Evolutionary conservation across 2,113 vertebrate genomes (phyloP), one percentile per base, ranked within the genome.

Genomic region (Prunella himalayana): DNA sequence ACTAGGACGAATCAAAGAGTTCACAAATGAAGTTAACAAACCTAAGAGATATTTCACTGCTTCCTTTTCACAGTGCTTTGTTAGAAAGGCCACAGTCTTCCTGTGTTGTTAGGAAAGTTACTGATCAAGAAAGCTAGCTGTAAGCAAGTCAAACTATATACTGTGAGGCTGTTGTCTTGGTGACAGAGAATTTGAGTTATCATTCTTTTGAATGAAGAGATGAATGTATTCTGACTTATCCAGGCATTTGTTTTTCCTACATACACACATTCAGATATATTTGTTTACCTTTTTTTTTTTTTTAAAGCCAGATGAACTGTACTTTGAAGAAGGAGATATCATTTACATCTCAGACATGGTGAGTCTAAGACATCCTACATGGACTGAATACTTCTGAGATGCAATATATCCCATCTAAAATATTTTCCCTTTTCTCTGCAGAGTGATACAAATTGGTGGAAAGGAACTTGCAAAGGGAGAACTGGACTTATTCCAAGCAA

Each of bases 361-460:
- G 81, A 98, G 99, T 97, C 41, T 75, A 61, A 89, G 27, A 53
- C 8, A n/a, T 68, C 17, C 10, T 5, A 8, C 49, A 44, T 3
- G 28, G 37, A 42, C 23, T 22, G 7, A 69, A 11, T 87, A 25
- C 6, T 82, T 77, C 23, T 69, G 25, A 89, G 39, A 28, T 87
- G 15, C 16, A 88, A 7, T 21, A 21, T 57, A 44, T n/a, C 10
- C 11, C 10, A 27, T 42, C 20, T 93, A 9, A 95, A 94, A 25
- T 75, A 28, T 44, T 86, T 69, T 94, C 31, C 68, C 21, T 66
- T 96, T 90, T 96, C 73, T 88, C 44, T 91, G 19, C 95, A 99
- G 99, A 99, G 98, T 98, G 99, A 99, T 98, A 98, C 97, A 97
- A 99, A 99, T 63, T 99, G 99, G 99, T 99, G 99, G 99, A 99